Evolutionary conservation across 2,888 invertebrate species (phyloP).

Genomic region (Drosophila rubida): DNA sequence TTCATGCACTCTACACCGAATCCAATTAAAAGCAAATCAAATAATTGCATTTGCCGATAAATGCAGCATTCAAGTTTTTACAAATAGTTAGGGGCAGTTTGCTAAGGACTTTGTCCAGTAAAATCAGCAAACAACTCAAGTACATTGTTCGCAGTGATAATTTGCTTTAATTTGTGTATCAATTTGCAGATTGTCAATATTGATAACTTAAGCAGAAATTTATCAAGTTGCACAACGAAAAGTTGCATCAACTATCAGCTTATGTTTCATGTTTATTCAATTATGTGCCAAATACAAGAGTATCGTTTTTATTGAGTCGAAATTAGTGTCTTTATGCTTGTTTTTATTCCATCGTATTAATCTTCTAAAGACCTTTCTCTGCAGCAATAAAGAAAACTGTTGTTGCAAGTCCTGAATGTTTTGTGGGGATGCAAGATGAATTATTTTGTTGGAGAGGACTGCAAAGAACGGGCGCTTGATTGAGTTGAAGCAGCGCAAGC

Average conservation of each 20-base stretch:
- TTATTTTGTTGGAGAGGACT: not conserved
- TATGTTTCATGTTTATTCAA: too few relatives aligned
- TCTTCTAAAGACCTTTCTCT: too few relatives aligned
- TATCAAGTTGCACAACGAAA: too few relatives aligned
- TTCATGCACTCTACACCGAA: slow-evolving; percentile 24
- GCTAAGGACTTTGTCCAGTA: not conserved
- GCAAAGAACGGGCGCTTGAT: not conserved
- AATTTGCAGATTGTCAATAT: not conserved
- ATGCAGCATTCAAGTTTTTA: not conserved
- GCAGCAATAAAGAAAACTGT: too few relatives aligned
- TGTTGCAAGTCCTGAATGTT: not conserved
- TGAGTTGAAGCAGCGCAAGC: not conserved
- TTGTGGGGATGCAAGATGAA: not conserved
- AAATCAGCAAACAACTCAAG: not conserved
- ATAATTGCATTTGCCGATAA: slow-evolving; percentile 18
- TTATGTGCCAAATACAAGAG: too few relatives aligned
- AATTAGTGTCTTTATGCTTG: too few relatives aligned
- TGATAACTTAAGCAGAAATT: not conserved
- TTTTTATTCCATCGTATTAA: too few relatives aligned
- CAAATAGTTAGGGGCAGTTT: not conserved
- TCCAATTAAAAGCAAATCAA: slow-evolving; percentile 44
- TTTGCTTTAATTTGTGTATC: not conserved
- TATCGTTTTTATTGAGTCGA: too few relatives aligned
- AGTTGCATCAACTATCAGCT: too few relatives aligned
- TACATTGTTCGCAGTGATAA: not conserved